Base-by-base conservation (phyloP, 2,888 invertebrate species). In the Melanchra persicariae region DNA sequence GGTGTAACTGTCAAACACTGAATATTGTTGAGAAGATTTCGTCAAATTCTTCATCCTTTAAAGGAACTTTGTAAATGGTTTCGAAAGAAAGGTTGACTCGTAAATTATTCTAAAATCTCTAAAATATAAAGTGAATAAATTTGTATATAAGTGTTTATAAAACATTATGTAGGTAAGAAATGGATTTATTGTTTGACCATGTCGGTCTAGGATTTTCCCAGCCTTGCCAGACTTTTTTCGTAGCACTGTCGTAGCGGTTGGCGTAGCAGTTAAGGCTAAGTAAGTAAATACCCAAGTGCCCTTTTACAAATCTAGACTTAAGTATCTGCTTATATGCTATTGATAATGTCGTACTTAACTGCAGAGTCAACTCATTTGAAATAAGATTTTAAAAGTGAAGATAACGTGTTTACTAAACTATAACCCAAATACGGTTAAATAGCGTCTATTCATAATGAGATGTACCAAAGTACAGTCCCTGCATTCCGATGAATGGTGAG, bases 401-500 rank as follows among this genome's bases (percentile, higher is more conserved):
- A 74, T 64, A 83, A 80, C 65, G 58, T 79, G 72, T 75, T 61
- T 60, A 83, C 60, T 63, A 70, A 86, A 81, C 80, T 81, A 81
- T 83, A 89, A 88, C 83, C 86, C 87, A 89, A 90, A 91, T 89
- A 90, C 90, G 86, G 88, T 83, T 90, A 90, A 90, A 91, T 88
- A 88, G 88, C 87, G 85, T 87, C 84, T 89, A 90, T 91, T 91
- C 90, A 90, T 92, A 93, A 93, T 92, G 91, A 92, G 91, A 90
- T 91, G 91, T 91, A 91, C 89, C 82, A 89, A 85, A 92, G 92
- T 92, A 92, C 91, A 91, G 87, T 88, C 89, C 89, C 91, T 91
- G 92, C 94, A 94, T 94, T 94, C 93, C 93, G 86, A 93, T 93
- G 92, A 93, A 93, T 93, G 92, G 91, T 91, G 90, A 85, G 86